Base-by-base conservation (phyloP, 2,797 vertebrate genomes). In the Pterois miles region DNA sequence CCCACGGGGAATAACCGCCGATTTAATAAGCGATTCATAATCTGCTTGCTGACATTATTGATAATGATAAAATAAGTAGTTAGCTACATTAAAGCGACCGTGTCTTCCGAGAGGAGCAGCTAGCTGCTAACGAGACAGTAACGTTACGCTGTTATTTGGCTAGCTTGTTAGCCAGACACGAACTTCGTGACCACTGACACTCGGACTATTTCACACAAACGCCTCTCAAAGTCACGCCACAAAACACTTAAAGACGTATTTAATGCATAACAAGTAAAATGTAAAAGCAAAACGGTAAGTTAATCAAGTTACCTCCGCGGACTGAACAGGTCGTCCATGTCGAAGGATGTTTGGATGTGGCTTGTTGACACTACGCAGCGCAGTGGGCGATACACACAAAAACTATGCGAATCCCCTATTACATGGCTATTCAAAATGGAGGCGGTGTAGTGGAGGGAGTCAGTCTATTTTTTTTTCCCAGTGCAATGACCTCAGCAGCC, bases 351-450 rank as follows among this genome's bases (percentile, higher is more conserved):
- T 84, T 93, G 84, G 94, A 95, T 93, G 88, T 90, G 78, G 95
- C 95, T 94, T 96, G 95, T 95, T 96, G 95, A 95, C 95, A 95
- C 95, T 95, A 91, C 92, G 94, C 94, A 87, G 91, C 90, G 88
- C 91, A 91, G 93, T 87, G 91, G 93, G 93, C 93, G 94, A 93
- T 88, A 91, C 91, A 84, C 84, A 80, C 85, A 86, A 89, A 91
- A 95, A 97, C 96, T 96, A 95, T 94, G 94, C 94, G 92, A 93
- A 90, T 91, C 93, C 94, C 95, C 95, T 92, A 94, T 95, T 97
- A 97, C 96, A 94, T 94, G 94, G 92, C 96, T 95, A 92, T 97
- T 97, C 98, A 99, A 99, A 98, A 99, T 99, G 98, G 98, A 98
- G 98, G 98, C 97, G 96, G 95, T 95, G 96, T 92, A 95, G 96